Base-by-base conservation (phyloP, 2,797 vertebrate species). In the Ctenopoma kingsleyae region DNA sequence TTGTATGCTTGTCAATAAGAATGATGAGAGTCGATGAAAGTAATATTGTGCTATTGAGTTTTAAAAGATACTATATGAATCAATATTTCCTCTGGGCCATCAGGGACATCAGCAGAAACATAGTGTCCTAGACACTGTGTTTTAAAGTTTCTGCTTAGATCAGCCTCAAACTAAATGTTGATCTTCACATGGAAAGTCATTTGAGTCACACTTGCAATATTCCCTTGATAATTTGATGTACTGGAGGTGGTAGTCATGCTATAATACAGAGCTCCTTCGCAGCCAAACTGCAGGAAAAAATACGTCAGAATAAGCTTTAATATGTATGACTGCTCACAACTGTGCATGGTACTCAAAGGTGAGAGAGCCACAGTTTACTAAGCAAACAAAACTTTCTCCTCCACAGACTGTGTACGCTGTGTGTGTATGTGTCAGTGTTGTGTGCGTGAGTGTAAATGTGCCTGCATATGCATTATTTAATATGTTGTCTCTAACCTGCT, bases 401-500 rank as follows among this genome's bases (percentile, higher is more conserved):
- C 30, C 27, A 44, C n/a, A 22, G 51, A 15, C 50, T 54, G 46
- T 58, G 43, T n/a, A 20, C 49, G 48, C 41, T 61, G 27, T 54
- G 30, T 27, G 9, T 50, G 1, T 57, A 27, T 56, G 25, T 15
- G 17, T 68, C 10, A 6, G 22, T 27, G 47, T 12, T 3, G 40
- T 35, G 41, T 53, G 27, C 17, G 12, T 25, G 23, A 17, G 67
- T 62, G 67, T 71, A 64, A 70, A 51, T 46, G 41, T 32, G 32
- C 25, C 5, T 38, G 23, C 32, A 25, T 59, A 30, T 83, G 68
- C 68, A 74, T 76, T 66, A 79, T 70, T 87, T 17, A 82, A 63
- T 30, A 57, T 71, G 69, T 65, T 68, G 65, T 84, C 43, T 81
- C 87, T 86, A 70, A 99, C 98, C 96, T 99, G 98, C 87, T 99